Evolutionary conservation across 2,797 vertebrate genomes (phyloP), one percentile per base, ranked within the genome.

Genomic region (Rhabdophis nuchalis): DNA sequence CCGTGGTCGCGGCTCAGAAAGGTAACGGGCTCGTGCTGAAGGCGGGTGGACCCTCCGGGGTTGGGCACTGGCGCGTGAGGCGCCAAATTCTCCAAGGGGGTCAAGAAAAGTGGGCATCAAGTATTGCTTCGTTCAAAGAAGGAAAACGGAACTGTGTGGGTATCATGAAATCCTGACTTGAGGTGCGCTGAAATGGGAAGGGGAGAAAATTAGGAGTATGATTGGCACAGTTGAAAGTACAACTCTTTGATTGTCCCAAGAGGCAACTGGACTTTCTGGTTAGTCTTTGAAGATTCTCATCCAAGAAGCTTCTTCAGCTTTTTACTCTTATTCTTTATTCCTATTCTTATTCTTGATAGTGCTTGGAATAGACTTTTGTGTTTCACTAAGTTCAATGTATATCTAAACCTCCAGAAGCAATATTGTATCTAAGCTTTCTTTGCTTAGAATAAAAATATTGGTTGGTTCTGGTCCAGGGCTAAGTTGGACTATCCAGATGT

Each of bases 1-100:
- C 96, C 20, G 96, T 96, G 52, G 96, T 96, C 53, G 92, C 93
- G 3, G 96, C 87, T 13, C 89, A 64, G 68, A 91, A 86, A 88
- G 93, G 93, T 92, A 52, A 85, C 10, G 36, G 29, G 1, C 11
- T 5, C 20, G 57, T 46, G 41, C 13, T 29, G 57, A 12, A 29
- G 54, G n/a, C 27, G 20, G 54, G 32, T 32, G 32, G 54, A 25
- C 18, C 23, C 20, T 32, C n/a, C 32, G 68, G 32, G 32, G 16
- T 8, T 36, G 16, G 14, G 68, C 77, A 25, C 23, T 12, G 36
- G 36, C 77, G 77, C 20, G 4, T 27, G 87, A 41, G 36, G 54
- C 53, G 12, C 72, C 23, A 54, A 68, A 23, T 77, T 27, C n/a
- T 77, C 32, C n/a, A 56, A 36, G n/a, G 4, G 4, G n/a, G 29